phyloP scores from a whole-genome alignment of 2,888 invertebrate species.

The Acrobasis consociella region DNA sequence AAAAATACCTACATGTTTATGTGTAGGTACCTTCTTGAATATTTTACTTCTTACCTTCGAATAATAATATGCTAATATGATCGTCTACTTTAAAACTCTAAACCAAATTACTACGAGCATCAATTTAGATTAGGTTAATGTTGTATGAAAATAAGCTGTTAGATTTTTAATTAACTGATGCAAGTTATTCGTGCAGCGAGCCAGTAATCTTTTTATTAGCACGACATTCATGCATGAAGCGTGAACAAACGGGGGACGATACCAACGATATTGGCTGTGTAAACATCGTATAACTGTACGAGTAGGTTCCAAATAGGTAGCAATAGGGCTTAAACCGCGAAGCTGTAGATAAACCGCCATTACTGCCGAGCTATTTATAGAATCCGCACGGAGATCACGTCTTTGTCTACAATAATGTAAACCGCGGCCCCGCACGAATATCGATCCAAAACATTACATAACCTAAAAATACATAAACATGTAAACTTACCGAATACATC shows the following conservation, averaged over 20 bases:
- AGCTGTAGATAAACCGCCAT: slow-evolving; percentile 77
- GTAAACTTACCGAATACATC: slow-evolving; percentile 64
- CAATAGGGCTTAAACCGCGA: slow-evolving; percentile 62
- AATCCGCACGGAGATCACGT: slow-evolving; percentile 77
- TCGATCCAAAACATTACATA: slow-evolving; percentile 65
- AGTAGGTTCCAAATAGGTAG: slow-evolving; percentile 38
- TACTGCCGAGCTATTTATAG: slow-evolving; percentile 75
- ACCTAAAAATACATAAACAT: slow-evolving; percentile 51
- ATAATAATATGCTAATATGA: no score
- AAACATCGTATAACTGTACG: slow-evolving; percentile 38
- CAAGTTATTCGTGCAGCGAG: slow-evolving; percentile 9
- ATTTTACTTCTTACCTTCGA: no score
- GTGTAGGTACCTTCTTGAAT: no score
- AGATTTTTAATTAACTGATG: slow-evolving; percentile 1
- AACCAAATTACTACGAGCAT: background rate
- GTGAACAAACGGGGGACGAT: slow-evolving; percentile 28
- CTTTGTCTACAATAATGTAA: slow-evolving; percentile 77
- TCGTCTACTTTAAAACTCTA: no score
- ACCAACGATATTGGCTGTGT: slow-evolving; percentile 24
- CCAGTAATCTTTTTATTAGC: slow-evolving; percentile 31
- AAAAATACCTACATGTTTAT: no score
- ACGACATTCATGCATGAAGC: slow-evolving; percentile 49
- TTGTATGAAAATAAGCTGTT: background rate
- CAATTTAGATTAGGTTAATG: background rate
- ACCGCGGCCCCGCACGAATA: slow-evolving; percentile 58